A percentile compares a stretch with the other conserved stretches of the same genome.
Conservation (phyloP, 2,888 invertebrate species). For the Amiota communis region DNA sequence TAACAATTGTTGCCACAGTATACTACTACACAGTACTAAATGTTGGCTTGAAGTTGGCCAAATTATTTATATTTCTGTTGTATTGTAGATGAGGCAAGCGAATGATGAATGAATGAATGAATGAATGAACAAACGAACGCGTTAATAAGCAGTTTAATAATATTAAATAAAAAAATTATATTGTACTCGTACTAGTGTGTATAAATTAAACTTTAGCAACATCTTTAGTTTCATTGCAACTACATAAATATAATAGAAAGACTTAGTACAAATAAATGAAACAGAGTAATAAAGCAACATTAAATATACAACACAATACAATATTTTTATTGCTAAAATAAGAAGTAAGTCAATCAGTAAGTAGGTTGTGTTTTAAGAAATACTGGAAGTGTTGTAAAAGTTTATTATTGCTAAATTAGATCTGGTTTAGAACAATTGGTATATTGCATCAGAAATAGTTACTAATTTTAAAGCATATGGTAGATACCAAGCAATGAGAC, state of each 20-base stretch:
- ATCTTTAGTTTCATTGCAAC: conserved; percentile 13
- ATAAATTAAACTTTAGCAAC: conserved; percentile 21
- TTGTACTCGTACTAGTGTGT: not conserved
- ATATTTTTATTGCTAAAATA: no score
- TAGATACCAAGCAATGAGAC: no score
- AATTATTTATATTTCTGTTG: not conserved
- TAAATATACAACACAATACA: not conserved
- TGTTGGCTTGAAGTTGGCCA: conserved; percentile 15
- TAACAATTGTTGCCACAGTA: conserved; percentile 23
- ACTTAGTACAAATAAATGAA: not conserved
- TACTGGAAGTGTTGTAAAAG: no score
- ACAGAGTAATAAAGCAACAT: not conserved
- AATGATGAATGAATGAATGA: conserved; percentile 8
- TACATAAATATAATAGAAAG: not conserved
- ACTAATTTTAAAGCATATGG: no score
- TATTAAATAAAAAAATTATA: not conserved
- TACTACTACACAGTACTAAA: not conserved
- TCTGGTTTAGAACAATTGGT: no score
- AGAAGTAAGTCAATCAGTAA: no score
- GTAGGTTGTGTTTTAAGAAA: no score
- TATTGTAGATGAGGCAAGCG: conserved; percentile 4
- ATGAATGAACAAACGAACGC: conserved; percentile 8
- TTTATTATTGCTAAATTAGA: no score
- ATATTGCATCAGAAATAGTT: no score
- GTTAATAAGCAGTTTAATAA: conserved; percentile 24